Evolutionary conservation across 2,888 invertebrate genomes (phyloP).

Genomic region (Luffia ferchaultella): DNA sequence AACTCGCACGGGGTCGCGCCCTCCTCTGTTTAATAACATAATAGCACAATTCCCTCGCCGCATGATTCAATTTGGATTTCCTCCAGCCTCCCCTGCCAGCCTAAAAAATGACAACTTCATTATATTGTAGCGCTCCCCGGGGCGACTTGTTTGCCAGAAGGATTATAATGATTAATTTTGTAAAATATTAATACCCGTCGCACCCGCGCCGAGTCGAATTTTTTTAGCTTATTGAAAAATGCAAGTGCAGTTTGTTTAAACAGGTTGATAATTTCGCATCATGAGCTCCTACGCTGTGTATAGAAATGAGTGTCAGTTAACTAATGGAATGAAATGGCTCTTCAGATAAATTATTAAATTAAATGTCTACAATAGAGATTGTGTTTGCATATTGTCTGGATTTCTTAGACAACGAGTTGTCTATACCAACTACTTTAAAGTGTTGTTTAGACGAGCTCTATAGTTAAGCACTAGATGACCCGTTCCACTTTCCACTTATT

Average conservation of each 20-base stretch:
- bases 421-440: too few relatives aligned
- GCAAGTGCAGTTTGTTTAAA: constrained; percentile 45
- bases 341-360: too few relatives aligned
- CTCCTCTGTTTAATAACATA: constrained; percentile 71
- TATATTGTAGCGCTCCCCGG: constrained; percentile 58
- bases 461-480: not conserved
- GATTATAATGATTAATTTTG: constrained; percentile 66
- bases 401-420: too few relatives aligned
- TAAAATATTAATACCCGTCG: constrained; percentile 62
- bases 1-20: constrained; percentile 62
- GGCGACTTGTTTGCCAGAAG: constrained; percentile 63
- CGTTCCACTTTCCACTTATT: not conserved
- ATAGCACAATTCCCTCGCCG: constrained; percentile 73
- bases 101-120: constrained; percentile 68
- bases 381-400: too few relatives aligned
- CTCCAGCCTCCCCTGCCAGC: constrained; percentile 56
- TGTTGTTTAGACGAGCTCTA: too few relatives aligned
- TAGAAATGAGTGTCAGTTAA: too few relatives aligned
- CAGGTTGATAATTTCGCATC: constrained; percentile 23
- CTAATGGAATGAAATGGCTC: too few relatives aligned
- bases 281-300: constrained; percentile 7
- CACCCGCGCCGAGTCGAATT: constrained; percentile 30
- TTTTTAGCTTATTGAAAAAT: constrained; percentile 43
- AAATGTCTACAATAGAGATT: too few relatives aligned
- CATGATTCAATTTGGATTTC: constrained; percentile 75